Evolutionary conservation across 1,140 invertebrate species (phyloP), one percentile per base, ranked within the genome.

Genomic region (Aphis craccivora): DNA sequence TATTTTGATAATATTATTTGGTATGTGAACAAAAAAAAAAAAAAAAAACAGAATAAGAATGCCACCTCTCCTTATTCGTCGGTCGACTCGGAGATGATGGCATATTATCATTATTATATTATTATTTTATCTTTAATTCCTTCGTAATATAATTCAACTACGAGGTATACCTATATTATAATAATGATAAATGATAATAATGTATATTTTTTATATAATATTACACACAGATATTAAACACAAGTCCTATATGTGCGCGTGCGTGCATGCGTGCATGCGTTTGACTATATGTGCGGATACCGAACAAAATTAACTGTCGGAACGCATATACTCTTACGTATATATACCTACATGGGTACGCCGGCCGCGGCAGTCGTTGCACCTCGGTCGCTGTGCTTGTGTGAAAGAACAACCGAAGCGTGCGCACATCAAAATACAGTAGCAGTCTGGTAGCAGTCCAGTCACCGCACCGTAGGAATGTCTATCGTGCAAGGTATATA

Each of bases 341-440:
- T 76, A 76, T 84, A 84, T 76, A 76, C 60, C 60, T 76, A 76
- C n/a, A 76, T 76, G 60, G 60, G 30, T 76, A 76, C 60, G 83
- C 23, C 8, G 48, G 83, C 23, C 8, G 48, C 87, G n/a, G 87
- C 40, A 53, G 87, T 30, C n/a, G 87, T 53, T 89, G 45, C 87
- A 89, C 87, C 87, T 89, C 20, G 87, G 60, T n/a, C 35, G 87
- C 51, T 23, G 84, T 8, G 45, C 43, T 89, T 89, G 87, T 89
- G 51, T 90, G 88, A 60, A 90, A 90, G 51, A 90, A 90, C 88
- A 55, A 90, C 88, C 88, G 88, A 90, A 90, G 88, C 53, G 88
- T 90, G 88, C 51, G 88, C 88, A 55, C 88, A 90, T 90, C 88
- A 40, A 90, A 60, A 90, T 55, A 90, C 88, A 60, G 88, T 90